These are phyloP conservation scores for Melanerpes aurifrons DNA, from an alignment of 2,113 vertebrate species.

Conservation along the genomic window DNA sequence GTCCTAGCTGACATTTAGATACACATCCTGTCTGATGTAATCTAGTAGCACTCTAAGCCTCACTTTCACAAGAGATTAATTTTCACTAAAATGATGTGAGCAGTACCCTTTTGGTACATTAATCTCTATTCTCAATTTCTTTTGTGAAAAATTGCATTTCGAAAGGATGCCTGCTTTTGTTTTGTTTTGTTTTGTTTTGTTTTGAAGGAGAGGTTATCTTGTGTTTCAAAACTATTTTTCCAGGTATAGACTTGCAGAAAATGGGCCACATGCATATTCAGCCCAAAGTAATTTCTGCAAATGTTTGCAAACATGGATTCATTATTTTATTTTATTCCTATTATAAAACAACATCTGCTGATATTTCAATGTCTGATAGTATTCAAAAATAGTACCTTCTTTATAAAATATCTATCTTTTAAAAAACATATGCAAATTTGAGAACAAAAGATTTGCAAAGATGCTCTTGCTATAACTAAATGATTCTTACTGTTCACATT, in stretches of 20 bases:
- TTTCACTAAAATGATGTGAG: not conserved
- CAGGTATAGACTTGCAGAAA: not conserved
- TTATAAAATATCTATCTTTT: not conserved
- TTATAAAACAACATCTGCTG: not conserved
- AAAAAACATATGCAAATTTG: not conserved
- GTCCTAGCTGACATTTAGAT: not conserved
- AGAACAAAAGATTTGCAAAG: not conserved
- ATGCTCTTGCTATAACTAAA: not conserved
- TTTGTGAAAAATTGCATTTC: not conserved
- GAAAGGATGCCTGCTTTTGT: not conserved
- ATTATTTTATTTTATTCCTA: not conserved
- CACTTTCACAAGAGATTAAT: slow-evolving; percentile 23
- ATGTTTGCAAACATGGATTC: not conserved
- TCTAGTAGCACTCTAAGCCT: not conserved
- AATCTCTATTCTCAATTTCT: not conserved
- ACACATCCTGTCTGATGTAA: slow-evolving; percentile 20
- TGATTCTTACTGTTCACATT: not conserved
- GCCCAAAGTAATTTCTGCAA: not conserved
- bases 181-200: not conserved
- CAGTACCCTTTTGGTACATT: not conserved
- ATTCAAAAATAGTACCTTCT: not conserved
- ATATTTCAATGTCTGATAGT: not conserved
- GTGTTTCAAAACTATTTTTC: not conserved
- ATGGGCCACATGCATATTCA: not conserved
- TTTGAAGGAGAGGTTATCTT: not conserved